Percentiles rank a stretch among this genome's conserved stretches.
Evolutionary conservation across 2,797 vertebrate species (phyloP).

Genomic region (Chelidonichthys spinosus): DNA sequence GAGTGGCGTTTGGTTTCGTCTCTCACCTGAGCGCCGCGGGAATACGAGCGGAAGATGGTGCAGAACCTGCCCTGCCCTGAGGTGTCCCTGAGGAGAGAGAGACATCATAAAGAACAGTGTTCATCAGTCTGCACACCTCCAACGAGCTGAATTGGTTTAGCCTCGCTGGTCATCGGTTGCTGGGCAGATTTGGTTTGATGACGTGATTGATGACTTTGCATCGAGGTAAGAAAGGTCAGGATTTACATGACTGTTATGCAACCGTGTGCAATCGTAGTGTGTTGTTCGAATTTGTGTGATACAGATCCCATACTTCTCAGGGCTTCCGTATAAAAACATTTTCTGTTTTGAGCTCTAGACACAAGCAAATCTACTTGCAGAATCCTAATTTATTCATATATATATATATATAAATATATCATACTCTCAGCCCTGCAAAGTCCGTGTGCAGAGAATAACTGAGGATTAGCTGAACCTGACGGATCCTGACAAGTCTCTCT

Average conservation of each 20-base stretch:
- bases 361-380: not conserved
- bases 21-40: slow-evolving; percentile 96
- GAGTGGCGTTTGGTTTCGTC: not conserved
- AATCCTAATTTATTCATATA: not conserved
- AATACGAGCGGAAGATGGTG: slow-evolving; percentile 98
- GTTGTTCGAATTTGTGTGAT: too few species aligned
- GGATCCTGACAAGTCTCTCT: not conserved
- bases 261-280: too few species aligned
- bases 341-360: not conserved
- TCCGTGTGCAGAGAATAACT: not conserved
- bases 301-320: too few species aligned
- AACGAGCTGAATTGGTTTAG: too few species aligned
- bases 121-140: too few species aligned
- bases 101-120: too few species aligned
- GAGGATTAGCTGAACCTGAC: slow-evolving; percentile 1
- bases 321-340: not conserved
- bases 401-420: too few species aligned
- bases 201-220: too few species aligned
- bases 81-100: slow-evolving; percentile 89
- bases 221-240: too few species aligned
- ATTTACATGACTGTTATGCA: too few species aligned
- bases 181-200: too few species aligned
- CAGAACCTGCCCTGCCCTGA: slow-evolving; percentile 98
- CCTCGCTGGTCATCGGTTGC: too few species aligned
- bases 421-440: not conserved